A percentile compares a stretch with the other conserved stretches of the same genome.
Conservation (phyloP, 2,113 vertebrate species). For the Micronycteris hirsuta region DNA sequence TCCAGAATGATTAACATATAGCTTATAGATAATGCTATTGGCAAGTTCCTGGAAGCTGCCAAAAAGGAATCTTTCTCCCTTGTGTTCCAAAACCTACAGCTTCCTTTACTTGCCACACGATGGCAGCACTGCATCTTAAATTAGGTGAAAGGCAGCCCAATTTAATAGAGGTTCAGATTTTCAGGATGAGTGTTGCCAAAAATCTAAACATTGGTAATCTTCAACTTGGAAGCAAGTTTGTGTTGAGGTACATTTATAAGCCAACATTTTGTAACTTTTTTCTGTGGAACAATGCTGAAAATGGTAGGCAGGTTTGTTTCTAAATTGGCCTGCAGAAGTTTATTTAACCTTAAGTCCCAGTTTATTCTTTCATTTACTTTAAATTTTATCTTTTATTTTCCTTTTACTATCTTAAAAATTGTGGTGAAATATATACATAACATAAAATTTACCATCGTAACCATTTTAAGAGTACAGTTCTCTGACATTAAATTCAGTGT, state of each 20-base stretch:
- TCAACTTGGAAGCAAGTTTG: background rate
- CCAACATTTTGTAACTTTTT: slow-evolving; percentile 1
- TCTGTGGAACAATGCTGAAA: background rate
- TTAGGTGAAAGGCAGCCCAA: background rate
- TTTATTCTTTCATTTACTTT: background rate
- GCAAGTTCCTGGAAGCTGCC: background rate
- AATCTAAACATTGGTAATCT: background rate
- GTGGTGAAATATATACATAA: background rate
- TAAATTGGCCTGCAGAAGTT: background rate
- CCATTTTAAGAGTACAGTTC: background rate
- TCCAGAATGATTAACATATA: background rate
- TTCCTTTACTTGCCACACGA: slow-evolving; percentile 26
- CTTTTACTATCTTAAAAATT: background rate
- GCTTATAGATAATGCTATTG: background rate
- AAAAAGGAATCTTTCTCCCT: background rate
- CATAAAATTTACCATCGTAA: background rate
- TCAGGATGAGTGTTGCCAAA: background rate
- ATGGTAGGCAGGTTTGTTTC: background rate
- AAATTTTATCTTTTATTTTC: background rate
- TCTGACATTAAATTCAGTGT: background rate
- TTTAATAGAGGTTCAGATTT: background rate
- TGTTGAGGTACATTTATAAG: slow-evolving; percentile 1
- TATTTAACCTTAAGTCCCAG: background rate
- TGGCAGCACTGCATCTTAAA: slow-evolving; percentile 36
- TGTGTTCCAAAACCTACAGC: background rate